A percentile compares a stretch with the other conserved stretches of the same genome.
phyloP scores from a whole-genome alignment of 92 coral and sea anemone genomes.

The Bergia puertoricense region DNA sequence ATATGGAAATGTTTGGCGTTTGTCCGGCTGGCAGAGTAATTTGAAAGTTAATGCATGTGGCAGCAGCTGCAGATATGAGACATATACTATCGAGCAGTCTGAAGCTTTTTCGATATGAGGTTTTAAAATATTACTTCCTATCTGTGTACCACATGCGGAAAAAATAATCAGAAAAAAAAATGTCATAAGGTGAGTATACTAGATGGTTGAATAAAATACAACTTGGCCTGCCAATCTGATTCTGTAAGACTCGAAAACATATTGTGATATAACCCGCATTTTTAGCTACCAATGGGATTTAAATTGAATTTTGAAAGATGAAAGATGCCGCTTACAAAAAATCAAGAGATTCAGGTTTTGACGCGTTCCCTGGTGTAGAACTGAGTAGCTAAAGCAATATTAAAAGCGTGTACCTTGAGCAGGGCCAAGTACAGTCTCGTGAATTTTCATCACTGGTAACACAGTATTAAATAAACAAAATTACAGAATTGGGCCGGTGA shows the following conservation, averaged over 20 bases:
- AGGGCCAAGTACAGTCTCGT: neutral
- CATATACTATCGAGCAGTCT: neutral
- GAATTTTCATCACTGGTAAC: neutral
- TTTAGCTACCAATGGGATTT: neutral
- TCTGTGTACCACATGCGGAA: neutral
- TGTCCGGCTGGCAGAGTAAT: neutral
- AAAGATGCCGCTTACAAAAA: neutral
- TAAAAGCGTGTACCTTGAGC: neutral
- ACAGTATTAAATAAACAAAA: neutral
- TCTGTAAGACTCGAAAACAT: neutral
- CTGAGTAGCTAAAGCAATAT: neutral
- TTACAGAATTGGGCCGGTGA: neutral
- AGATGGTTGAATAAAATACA: no score
- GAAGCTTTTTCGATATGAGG: neutral
- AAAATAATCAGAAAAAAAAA: neutral
- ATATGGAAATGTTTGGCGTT: conserved; percentile 25
- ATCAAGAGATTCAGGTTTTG: neutral
- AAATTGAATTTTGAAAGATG: neutral
- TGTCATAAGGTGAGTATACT: neutral
- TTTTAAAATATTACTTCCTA: neutral
- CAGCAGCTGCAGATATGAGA: neutral
- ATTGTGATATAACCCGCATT: neutral
- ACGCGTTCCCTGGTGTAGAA: neutral
- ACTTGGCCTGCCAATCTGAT: neutral
- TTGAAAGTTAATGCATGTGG: neutral